Percentiles rank a stretch among this genome's conserved stretches.
Conservation (phyloP, 2,113 vertebrate species). For the Copsychus sechellarum region DNA sequence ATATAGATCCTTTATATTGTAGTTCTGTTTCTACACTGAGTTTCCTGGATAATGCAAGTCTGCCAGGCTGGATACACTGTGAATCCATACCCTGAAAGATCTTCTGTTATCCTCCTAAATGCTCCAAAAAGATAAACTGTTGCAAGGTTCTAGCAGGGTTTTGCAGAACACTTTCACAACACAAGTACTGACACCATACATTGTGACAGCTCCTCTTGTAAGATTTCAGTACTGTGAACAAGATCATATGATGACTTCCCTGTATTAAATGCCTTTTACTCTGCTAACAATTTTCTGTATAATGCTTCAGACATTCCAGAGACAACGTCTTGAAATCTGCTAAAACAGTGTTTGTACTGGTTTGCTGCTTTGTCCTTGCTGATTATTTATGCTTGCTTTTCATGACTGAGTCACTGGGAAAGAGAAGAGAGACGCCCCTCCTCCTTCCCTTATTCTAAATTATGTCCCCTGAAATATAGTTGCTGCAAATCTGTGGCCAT, state of each 20-base stretch:
- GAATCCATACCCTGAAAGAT: constrained; percentile 1
- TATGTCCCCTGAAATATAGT: background rate
- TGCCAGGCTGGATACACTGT: background rate
- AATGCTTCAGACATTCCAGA: background rate
- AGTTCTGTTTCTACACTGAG: background rate
- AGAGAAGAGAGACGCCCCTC: background rate
- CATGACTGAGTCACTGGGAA: constrained; percentile 2
- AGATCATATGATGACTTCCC: constrained; percentile 2
- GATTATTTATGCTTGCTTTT: constrained; percentile 35
- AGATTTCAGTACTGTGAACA: constrained; percentile 29
- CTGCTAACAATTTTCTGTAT: background rate
- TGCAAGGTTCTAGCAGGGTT: constrained; percentile 56
- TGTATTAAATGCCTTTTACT: constrained; percentile 14
- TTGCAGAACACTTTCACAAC: constrained; percentile 25
- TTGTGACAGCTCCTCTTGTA: constrained; percentile 32
- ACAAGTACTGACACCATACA: constrained; percentile 27
- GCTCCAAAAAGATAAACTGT: constrained; percentile 33
- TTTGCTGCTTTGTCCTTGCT: constrained; percentile 41
- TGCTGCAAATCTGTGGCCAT: background rate
- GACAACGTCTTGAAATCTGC: constrained; percentile 22
- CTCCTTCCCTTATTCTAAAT: background rate
- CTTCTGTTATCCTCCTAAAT: background rate
- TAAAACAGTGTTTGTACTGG: constrained; percentile 6
- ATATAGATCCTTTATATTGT: background rate
- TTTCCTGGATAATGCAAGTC: background rate